These are phyloP conservation scores for Falco cherrug DNA, from an alignment of 2,797 vertebrate species.

Conservation along the genomic window DNA sequence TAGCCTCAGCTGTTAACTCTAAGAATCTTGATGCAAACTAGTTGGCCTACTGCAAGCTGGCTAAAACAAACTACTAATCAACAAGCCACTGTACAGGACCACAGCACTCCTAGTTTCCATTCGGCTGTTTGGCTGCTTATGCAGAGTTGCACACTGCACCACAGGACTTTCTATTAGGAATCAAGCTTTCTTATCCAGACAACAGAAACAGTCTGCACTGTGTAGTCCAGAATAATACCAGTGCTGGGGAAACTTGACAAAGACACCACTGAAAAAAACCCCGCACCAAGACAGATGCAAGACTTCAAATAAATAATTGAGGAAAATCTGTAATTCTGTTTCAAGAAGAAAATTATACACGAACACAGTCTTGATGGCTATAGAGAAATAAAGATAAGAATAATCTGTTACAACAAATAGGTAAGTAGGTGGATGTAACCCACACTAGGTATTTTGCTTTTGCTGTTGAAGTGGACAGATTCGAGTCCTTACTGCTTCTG, in stretches of 20 bases:
- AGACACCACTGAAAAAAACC: not conserved
- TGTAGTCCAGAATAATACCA: not conserved
- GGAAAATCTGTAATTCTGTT: not conserved
- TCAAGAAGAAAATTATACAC: not conserved
- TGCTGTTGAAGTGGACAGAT: not conserved
- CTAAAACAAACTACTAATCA: not conserved
- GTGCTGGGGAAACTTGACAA: not conserved
- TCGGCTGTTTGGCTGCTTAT: not conserved
- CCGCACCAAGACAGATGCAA: not conserved
- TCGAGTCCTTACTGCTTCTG: not conserved
- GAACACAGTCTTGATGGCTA: not conserved
- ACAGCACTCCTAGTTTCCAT: not conserved
- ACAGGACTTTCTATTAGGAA: not conserved
- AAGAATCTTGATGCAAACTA: not conserved
- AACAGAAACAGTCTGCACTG: not conserved
- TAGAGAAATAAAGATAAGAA: not conserved
- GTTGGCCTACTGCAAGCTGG: not conserved
- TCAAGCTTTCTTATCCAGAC: not conserved
- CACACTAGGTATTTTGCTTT: not conserved
- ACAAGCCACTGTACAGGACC: accelerated
- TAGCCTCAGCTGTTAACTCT: not conserved
- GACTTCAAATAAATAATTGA: not conserved
- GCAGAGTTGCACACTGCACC: not conserved
- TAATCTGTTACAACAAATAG: not conserved
- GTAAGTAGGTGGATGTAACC: not conserved